These are phyloP conservation scores for Caenorhabditis remanei DNA, from an alignment of 1,140 invertebrate species.

Conservation along the genomic window DNA sequence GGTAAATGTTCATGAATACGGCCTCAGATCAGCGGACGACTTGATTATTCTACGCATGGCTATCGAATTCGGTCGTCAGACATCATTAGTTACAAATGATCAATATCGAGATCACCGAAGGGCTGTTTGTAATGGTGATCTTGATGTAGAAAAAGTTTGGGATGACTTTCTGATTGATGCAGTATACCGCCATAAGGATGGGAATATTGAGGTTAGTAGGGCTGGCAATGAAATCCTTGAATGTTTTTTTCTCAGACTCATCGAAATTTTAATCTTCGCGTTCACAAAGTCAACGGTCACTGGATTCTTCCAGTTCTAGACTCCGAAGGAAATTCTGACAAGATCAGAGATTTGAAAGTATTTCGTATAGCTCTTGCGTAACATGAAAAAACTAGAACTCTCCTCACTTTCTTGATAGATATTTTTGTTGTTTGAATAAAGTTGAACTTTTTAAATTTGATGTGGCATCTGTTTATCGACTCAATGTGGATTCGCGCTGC, in stretches of 20 bases:
- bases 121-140: not conserved
- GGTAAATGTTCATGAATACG: too few species aligned
- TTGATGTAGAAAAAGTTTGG: not conserved
- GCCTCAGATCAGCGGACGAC: not conserved
- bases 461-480: too few species aligned
- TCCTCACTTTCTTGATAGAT: too few species aligned
- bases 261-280: not conserved
- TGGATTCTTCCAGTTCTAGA: conserved; percentile 4
- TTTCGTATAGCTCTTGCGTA: not conserved
- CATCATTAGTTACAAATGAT: conserved; percentile 21
- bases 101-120: conserved; percentile 15
- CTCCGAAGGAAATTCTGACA: not conserved
- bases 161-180: conserved; percentile 29
- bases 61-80: conserved; percentile 27
- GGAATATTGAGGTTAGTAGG: not conserved
- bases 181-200: not conserved
- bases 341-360: not conserved
- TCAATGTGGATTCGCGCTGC: too few species aligned
- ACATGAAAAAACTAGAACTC: too few species aligned
- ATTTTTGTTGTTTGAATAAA: too few species aligned
- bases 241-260: not conserved
- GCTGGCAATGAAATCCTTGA: not conserved
- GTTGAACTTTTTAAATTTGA: too few species aligned
- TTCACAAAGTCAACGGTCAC: not conserved
- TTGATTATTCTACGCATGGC: not conserved